Evolutionary conservation across 2,888 invertebrate genomes (phyloP).

Genomic region (Drosophila aldrichi): DNA sequence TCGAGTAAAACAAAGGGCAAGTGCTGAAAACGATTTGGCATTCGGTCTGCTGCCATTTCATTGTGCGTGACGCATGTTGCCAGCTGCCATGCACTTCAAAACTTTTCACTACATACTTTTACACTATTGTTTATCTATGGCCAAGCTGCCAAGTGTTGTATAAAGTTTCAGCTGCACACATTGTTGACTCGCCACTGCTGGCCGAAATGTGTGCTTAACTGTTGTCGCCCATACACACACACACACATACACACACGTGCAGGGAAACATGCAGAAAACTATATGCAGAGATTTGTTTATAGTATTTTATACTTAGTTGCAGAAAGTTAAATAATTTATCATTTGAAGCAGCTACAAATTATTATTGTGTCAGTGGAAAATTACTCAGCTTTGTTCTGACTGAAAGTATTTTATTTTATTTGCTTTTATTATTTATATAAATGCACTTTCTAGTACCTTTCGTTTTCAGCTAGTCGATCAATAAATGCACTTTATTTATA

Average conservation of each 20-base stretch:
- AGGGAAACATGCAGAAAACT: slow-evolving; percentile 6
- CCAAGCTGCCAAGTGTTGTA: slow-evolving; percentile 61
- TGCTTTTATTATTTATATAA: background rate
- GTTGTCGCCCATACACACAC: slow-evolving; percentile 23
- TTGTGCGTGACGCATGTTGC: slow-evolving; percentile 68
- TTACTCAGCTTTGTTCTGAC: background rate
- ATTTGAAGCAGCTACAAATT: slow-evolving; percentile 30
- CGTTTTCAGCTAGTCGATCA: background rate
- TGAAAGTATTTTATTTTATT: background rate
- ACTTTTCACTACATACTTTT: slow-evolving; percentile 32
- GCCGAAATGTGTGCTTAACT: slow-evolving; percentile 59
- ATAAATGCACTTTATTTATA: background rate
- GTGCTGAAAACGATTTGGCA: slow-evolving; percentile 17
- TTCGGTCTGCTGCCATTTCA: slow-evolving; percentile 34
- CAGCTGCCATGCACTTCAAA: slow-evolving; percentile 68
- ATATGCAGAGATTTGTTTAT: slow-evolving; percentile 21
- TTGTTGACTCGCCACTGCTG: slow-evolving; percentile 63
- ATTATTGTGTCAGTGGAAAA: background rate
- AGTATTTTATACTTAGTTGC: slow-evolving; percentile 35
- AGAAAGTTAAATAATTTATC: slow-evolving; percentile 30
- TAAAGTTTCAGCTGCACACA: slow-evolving; percentile 64
- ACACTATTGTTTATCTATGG: slow-evolving; percentile 37
- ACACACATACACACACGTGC: slow-evolving; percentile 1
- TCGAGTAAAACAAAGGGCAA: slow-evolving; percentile 56
- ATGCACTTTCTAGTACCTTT: background rate